A percentile compares a stretch with the other conserved stretches of the same genome.
phyloP scores from a whole-genome alignment of 2,888 invertebrate genomes.

The Seladonia tumulorum region DNA sequence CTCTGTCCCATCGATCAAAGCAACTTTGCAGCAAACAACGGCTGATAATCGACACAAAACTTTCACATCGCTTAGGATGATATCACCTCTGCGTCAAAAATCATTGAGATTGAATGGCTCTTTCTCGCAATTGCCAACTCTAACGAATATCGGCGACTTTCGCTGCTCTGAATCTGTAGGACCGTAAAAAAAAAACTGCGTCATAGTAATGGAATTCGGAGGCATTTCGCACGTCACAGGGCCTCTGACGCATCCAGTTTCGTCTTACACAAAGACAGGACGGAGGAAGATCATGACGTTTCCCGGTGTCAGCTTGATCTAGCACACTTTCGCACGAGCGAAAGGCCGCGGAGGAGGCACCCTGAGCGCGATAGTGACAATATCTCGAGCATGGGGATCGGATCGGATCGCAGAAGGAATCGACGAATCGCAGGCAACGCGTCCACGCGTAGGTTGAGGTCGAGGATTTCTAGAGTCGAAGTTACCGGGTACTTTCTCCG shows the following conservation, averaged over 20 bases:
- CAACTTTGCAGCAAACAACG: background rate
- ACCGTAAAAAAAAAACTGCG: too few relatives aligned
- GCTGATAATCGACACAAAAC: background rate
- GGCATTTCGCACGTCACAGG: background rate
- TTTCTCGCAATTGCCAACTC: too few relatives aligned
- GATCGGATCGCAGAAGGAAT: background rate
- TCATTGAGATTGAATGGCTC: too few relatives aligned
- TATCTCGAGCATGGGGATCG: background rate
- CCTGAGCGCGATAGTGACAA: background rate
- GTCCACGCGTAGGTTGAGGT: slow-evolving; percentile 50
- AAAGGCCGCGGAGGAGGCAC: background rate
- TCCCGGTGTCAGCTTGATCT: background rate
- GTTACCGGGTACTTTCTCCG: slow-evolving; percentile 67
- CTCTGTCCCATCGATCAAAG: background rate
- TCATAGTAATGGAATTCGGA: background rate
- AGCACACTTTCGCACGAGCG: background rate
- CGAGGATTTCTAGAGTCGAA: slow-evolving; percentile 65
- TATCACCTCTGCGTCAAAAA: background rate
- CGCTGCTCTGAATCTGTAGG: background rate
- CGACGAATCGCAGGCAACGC: background rate
- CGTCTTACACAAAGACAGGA: background rate
- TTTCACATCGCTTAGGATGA: background rate
- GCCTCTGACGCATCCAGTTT: background rate
- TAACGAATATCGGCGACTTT: background rate
- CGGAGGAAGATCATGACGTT: background rate